phyloP scores from a whole-genome alignment of 2,113 vertebrate genomes.

The Siphamia tubifer region DNA sequence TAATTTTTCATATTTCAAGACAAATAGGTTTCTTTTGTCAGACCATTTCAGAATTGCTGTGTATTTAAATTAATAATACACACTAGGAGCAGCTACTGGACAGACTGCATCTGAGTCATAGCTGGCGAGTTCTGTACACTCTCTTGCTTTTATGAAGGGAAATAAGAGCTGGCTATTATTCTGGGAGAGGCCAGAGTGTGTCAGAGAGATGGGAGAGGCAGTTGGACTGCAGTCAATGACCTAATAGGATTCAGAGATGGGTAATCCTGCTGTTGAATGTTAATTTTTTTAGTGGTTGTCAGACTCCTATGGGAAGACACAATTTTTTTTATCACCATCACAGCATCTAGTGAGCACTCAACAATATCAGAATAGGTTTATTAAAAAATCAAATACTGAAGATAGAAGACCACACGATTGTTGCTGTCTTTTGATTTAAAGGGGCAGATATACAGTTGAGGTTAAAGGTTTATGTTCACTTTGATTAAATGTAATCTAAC shows the following conservation, averaged over 20 bases:
- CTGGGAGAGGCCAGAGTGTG: conserved; percentile 56
- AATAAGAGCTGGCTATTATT: conserved; percentile 58
- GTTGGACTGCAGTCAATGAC: conserved; percentile 45
- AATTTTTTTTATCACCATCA: neutral
- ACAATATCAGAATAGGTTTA: too few species aligned
- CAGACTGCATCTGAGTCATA: conserved; percentile 57
- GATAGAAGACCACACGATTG: neutral
- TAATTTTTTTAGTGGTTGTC: conserved; percentile 5
- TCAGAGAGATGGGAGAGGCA: conserved; percentile 44
- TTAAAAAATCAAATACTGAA: neutral
- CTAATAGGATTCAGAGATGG: conserved; percentile 45
- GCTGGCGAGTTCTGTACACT: conserved; percentile 30
- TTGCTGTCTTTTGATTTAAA: neutral
- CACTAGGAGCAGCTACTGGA: conserved; percentile 23
- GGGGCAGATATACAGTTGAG: neutral
- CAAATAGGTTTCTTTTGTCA: neutral
- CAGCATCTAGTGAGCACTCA: neutral
- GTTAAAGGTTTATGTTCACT: too few species aligned
- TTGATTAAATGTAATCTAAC: too few species aligned
- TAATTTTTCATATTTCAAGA: too few species aligned
- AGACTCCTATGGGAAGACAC: neutral
- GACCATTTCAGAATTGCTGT: neutral
- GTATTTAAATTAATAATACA: conserved; percentile 13
- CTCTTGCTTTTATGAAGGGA: conserved; percentile 44
- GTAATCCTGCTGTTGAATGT: conserved; percentile 7